Base-by-base conservation (phyloP, 2,888 invertebrate species). In the Spisula solida region DNA sequence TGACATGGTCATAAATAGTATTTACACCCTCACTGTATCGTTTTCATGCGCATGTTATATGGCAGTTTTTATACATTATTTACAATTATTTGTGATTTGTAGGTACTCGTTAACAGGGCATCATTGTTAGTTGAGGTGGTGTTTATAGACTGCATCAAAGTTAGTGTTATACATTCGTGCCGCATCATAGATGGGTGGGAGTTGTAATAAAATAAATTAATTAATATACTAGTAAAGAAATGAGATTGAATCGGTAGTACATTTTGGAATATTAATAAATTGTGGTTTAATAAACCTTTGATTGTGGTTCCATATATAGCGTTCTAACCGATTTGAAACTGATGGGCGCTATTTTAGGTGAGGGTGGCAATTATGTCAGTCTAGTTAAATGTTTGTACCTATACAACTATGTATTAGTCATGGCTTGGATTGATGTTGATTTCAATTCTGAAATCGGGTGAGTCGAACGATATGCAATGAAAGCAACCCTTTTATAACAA, bases 1-100 rank as follows among this genome's bases (percentile, higher is more conserved):
- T 70, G 70, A 31, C 70, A 70, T 70, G 70, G 14, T 70, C 29
- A 31, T 70, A 70, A 70, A 70, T 70, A 70, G 12, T 14, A 29
- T 70, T 31, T 31, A 70, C 70, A 70, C 70, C 31, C 31, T 70
- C 14, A 14, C 31, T 31, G 31, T 1, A 70, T 70, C 70, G 12
- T 16, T 31, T 31, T 31, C 31, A 60, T 31, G 31, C 70, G 31
- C 31, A 31, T 70, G 12, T 60, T 60, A 25, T 16, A 31, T 70
- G 31, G 12, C 31, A 31, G 70, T 70, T 70, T 70, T 70, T 31
- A 31, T 70, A 29, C 12, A 14, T 31, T 31, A n/a, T 31, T 31
- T 70, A 70, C 29, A 25, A 31, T 31, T 31, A 47, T 34, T 41
- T 12, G n/a, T 48, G 79, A 41, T 79, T 79, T 79, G 79, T 79